These are phyloP conservation scores for Drosophila acutilabella DNA, from an alignment of 2,888 invertebrate genomes.

Conservation along the genomic window DNA sequence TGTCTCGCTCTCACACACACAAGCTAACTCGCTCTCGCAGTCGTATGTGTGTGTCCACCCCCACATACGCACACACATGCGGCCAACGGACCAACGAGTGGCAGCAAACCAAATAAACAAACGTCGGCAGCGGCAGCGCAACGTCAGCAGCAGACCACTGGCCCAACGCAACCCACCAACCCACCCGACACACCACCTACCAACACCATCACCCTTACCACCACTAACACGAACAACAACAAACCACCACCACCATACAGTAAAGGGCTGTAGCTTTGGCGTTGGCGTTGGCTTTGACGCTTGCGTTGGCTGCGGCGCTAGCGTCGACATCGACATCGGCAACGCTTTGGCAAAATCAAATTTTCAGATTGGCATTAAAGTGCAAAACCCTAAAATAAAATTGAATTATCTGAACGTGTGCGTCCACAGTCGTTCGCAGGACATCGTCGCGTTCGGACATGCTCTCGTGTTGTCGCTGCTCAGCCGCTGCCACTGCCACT, in stretches of 20 bases:
- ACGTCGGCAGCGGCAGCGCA: conserved; percentile 29
- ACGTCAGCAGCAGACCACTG: conserved; percentile 33
- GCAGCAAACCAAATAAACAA: conserved; percentile 61
- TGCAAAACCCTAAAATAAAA: conserved; percentile 84
- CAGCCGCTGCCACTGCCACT: conserved; percentile 24
- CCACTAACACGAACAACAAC: conserved; percentile 40
- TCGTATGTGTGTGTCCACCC: conserved; percentile 64
- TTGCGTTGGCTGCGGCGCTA: conserved; percentile 41
- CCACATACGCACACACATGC: conserved; percentile 74
- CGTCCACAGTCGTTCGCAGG: conserved; percentile 75
- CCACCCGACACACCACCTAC: conserved; percentile 29
- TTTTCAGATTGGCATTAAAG: conserved; percentile 84
- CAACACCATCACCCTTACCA: conserved; percentile 49
- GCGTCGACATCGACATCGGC: conserved; percentile 39
- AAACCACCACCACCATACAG: conserved; percentile 56
- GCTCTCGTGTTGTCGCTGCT: conserved; percentile 45
- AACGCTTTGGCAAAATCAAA: conserved; percentile 82
- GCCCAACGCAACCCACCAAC: conserved; percentile 44
- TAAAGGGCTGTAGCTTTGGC: conserved; percentile 35
- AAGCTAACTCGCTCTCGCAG: conserved; percentile 36
- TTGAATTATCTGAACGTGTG: conserved; percentile 83
- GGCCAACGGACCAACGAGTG: conserved; percentile 65
- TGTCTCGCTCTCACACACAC: conserved; percentile 18
- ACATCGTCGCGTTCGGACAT: conserved; percentile 77
- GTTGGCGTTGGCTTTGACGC: conserved; percentile 43